Percentiles rank a stretch among this genome's conserved stretches.
phyloP scores from a whole-genome alignment of 2,113 vertebrate species.

The Leptodactylus fuscus region DNA sequence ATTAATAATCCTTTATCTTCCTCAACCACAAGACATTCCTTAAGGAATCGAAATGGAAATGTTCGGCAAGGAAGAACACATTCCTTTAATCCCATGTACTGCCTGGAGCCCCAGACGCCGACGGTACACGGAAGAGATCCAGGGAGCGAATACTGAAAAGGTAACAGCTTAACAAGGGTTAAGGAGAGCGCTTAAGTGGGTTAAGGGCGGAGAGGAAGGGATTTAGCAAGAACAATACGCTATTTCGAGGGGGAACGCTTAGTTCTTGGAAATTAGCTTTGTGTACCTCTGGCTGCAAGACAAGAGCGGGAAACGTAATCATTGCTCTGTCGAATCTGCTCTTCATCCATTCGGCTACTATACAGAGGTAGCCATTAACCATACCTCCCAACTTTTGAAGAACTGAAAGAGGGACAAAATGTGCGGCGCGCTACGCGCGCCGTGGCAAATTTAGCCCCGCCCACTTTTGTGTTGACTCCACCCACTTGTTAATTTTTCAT shows the following conservation, averaged over 20 bases:
- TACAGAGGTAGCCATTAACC: not conserved
- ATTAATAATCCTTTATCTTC: slow-evolving; percentile 56
- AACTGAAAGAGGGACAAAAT: no score
- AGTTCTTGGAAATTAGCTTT: slow-evolving; percentile 5
- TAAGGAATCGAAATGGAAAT: slow-evolving; percentile 44
- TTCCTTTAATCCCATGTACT: slow-evolving; percentile 39
- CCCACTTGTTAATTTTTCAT: no score
- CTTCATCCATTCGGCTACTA: not conserved
- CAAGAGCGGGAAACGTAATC: not conserved
- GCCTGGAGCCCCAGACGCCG: slow-evolving; percentile 7
- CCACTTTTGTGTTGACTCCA: no score
- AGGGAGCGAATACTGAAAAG: not conserved
- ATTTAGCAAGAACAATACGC: not conserved
- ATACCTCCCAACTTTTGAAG: no score
- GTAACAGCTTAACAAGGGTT: slow-evolving; percentile 30
- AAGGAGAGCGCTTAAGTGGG: slow-evolving; percentile 22
- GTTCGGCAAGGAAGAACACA: slow-evolving; percentile 34
- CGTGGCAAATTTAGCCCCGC: no score
- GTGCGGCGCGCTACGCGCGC: no score
- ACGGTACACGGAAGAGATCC: not conserved
- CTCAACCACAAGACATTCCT: slow-evolving; percentile 43
- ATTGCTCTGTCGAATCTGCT: not conserved
- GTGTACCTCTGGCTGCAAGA: not conserved
- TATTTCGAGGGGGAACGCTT: not conserved
- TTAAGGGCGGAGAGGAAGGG: not conserved